These are phyloP conservation scores for Plectrocnemia conspersa DNA, from an alignment of 1,140 invertebrate genomes.

Conservation along the genomic window DNA sequence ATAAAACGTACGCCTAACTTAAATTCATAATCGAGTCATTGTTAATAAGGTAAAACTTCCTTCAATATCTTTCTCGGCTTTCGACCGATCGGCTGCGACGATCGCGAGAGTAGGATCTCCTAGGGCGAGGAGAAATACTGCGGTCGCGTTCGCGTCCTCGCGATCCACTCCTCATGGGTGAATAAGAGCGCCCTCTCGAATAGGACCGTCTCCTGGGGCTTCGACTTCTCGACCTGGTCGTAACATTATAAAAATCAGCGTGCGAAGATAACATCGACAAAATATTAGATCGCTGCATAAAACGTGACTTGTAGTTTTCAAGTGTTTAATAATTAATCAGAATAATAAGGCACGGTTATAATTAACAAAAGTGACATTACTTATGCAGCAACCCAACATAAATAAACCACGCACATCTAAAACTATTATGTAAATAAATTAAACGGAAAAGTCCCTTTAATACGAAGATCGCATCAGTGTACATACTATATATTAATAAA, in stretches of 20 bases:
- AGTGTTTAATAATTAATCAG: too few relatives aligned
- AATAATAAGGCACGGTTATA: too few relatives aligned
- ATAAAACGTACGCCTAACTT: background rate
- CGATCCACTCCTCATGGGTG: conserved; percentile 15
- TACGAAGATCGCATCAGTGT: too few relatives aligned
- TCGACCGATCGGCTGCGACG: conserved; percentile 19
- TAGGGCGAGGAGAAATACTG: conserved; percentile 3
- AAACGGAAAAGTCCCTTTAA: too few relatives aligned
- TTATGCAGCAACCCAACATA: too few relatives aligned
- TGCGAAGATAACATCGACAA: too few relatives aligned
- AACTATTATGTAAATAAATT: too few relatives aligned
- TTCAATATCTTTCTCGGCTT: conserved; percentile 18
- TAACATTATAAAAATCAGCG: background rate
- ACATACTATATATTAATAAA: too few relatives aligned
- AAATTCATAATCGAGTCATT: background rate
- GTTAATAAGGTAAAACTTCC: background rate
- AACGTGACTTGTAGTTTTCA: too few relatives aligned
- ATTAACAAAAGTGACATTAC: too few relatives aligned
- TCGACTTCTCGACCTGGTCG: conserved; percentile 12
- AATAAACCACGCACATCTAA: too few relatives aligned
- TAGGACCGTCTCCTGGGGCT: conserved; percentile 17
- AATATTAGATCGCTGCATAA: too few relatives aligned
- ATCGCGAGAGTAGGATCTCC: conserved; percentile 11
- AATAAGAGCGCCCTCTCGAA: conserved; percentile 18
- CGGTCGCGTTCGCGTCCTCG: conserved; percentile 15